Evolutionary conservation across 2,113 vertebrate species (phyloP).

Genomic region (Monarcha castaneiventris): DNA sequence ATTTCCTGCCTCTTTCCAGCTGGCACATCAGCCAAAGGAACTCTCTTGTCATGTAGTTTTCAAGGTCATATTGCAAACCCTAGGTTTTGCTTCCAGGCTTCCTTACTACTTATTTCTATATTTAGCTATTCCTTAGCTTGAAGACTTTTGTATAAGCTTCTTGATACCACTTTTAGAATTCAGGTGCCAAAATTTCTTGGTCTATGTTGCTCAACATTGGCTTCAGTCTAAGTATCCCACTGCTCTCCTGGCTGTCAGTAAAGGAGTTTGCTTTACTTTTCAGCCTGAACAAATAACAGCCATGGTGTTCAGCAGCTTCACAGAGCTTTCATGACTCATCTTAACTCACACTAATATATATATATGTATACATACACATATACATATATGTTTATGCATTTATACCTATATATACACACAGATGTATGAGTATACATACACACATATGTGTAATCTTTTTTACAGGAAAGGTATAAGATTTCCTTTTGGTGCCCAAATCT

Average conservation of each 20-base stretch:
- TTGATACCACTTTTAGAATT: not conserved
- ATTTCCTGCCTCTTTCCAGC: not conserved
- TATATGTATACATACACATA: too few relatives aligned
- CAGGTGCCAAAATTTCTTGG: not conserved
- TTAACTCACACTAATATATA: not conserved
- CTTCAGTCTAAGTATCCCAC: not conserved
- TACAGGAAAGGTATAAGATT: not conserved
- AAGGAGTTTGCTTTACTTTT: not conserved
- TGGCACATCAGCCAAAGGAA: not conserved
- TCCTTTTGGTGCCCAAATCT: not conserved
- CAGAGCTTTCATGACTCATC: not conserved
- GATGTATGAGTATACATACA: not conserved
- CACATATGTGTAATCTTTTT: not conserved
- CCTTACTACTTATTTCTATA: not conserved
- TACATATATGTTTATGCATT: accelerated
- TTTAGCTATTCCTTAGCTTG: not conserved
- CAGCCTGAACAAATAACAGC: not conserved
- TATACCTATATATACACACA: not conserved
- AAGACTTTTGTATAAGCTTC: not conserved
- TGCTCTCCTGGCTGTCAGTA: not conserved
- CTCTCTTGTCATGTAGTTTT: not conserved
- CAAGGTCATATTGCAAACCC: not conserved
- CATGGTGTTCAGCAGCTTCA: not conserved
- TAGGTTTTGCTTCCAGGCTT: not conserved
- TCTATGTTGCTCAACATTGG: not conserved